Evolutionary conservation across 2,888 invertebrate genomes (phyloP).

Genomic region (Syrphus vitripennis): DNA sequence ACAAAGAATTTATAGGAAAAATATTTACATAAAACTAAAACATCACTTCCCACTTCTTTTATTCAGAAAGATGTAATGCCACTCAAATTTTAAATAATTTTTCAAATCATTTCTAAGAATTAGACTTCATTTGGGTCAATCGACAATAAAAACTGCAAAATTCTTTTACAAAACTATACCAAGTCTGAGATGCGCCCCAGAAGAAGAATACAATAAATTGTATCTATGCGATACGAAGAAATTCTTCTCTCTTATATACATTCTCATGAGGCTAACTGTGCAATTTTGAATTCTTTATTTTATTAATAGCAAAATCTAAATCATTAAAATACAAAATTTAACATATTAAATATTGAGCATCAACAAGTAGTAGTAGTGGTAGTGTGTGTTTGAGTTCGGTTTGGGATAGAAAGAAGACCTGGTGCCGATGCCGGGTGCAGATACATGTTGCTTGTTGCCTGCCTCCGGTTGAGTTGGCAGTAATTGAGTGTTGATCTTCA

Average conservation of each 20-base stretch:
- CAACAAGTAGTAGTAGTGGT: conserved; percentile 9
- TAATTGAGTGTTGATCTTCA: conserved; percentile 57
- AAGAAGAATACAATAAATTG: too few species aligned
- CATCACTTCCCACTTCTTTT: neutral
- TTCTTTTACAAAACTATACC: neutral
- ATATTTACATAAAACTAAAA: neutral
- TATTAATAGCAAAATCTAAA: conserved; percentile 53
- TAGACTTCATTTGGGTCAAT: conserved; percentile 8
- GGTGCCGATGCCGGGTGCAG: neutral
- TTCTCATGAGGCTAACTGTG: neutral
- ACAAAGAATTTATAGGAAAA: neutral
- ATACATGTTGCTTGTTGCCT: neutral
- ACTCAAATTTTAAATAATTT: neutral
- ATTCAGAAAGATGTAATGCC: neutral
- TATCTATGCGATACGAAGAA: neutral
- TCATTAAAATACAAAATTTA: conserved; percentile 37
- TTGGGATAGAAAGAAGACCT: neutral
- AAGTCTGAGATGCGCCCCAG: neutral
- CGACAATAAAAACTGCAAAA: conserved; percentile 9
- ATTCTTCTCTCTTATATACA: neutral
- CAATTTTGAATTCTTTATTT: conserved; percentile 53
- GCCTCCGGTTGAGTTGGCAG: conserved; percentile 18
- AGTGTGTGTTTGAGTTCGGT: neutral
- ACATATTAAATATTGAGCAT: conserved; percentile 28
- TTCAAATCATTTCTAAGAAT: neutral